Conservation (phyloP, 1,140 invertebrate genomes). For the Artemia franciscana region DNA sequence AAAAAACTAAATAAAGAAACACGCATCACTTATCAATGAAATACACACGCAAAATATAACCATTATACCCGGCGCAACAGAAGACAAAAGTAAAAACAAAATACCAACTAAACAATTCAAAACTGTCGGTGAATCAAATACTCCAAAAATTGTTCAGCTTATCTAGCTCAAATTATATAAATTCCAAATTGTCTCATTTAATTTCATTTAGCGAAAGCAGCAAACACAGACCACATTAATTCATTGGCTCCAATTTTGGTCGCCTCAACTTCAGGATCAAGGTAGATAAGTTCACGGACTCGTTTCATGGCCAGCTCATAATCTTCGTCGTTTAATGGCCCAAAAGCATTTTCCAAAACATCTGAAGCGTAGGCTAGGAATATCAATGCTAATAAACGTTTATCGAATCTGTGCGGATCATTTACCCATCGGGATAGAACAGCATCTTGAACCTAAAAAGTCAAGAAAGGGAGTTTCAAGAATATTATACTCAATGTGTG, state of each 20-base stretch:
- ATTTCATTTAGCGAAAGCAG: constrained; percentile 94
- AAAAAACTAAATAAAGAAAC: too few species aligned
- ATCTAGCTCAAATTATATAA: too few species aligned
- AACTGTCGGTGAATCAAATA: too few species aligned
- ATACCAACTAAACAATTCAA: too few species aligned
- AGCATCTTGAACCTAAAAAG: constrained; percentile 71
- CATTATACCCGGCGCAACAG: too few species aligned
- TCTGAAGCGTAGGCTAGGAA: constrained; percentile 92
- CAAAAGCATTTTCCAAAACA: constrained; percentile 98
- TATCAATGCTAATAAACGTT: constrained; percentile 68
- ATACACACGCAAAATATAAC: too few species aligned
- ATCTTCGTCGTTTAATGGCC: constrained; percentile 89
- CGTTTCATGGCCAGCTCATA: constrained; percentile 95
- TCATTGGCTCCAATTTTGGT: constrained; percentile 66
- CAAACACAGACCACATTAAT: constrained; percentile 94
- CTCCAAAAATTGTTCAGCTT: too few species aligned
- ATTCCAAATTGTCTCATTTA: too few species aligned
- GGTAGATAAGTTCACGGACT: constrained; percentile 76
- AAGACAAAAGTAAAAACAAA: too few species aligned
- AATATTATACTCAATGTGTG: not conserved
- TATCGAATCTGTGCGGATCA: constrained; percentile 91
- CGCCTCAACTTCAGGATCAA: constrained; percentile 85
- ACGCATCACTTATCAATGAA: too few species aligned
- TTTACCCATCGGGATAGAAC: constrained; percentile 90
- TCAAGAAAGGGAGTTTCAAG: constrained; percentile 13